Conservation (phyloP, 2,113 vertebrate species). For the Sula dactylatra region DNA sequence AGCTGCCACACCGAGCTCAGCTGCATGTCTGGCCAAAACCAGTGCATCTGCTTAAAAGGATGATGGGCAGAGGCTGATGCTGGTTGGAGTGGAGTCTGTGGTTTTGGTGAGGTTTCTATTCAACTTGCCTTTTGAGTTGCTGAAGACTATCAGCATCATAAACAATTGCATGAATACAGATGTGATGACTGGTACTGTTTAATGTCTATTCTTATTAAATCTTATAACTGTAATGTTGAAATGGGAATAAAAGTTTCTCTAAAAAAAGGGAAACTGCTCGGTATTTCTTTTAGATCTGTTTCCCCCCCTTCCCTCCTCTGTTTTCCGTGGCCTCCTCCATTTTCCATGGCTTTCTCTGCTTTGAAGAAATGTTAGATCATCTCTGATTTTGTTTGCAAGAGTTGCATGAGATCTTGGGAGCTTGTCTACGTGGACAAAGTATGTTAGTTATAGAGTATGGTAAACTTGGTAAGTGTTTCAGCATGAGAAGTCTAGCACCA, state of each 20-base stretch:
- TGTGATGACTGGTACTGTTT: not conserved
- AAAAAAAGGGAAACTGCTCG: not conserved
- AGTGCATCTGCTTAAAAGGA: not conserved
- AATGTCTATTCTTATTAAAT: not conserved
- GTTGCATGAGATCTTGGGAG: not conserved
- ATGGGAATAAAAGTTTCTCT: not conserved
- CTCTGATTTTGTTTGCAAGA: not conserved
- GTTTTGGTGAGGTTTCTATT: not conserved
- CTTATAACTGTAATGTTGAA: not conserved
- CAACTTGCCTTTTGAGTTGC: not conserved
- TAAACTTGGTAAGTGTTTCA: not conserved
- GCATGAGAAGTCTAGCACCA: not conserved
- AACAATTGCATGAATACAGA: not conserved
- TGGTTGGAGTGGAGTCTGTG: not conserved
- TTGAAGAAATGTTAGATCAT: not conserved
- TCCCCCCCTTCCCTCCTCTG: not conserved
- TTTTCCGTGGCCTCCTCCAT: not conserved
- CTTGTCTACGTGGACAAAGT: not conserved
- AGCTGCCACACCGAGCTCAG: not conserved
- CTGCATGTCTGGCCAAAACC: not conserved
- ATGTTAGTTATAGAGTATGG: not conserved
- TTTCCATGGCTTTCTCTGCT: not conserved
- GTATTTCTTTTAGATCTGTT: not conserved
- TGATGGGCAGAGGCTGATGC: not conserved
- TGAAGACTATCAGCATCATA: not conserved